Evolutionary conservation across 2,888 invertebrate genomes (phyloP), one percentile per base, ranked within the genome.

Genomic region (Caenorhabditis zanzibari): DNA sequence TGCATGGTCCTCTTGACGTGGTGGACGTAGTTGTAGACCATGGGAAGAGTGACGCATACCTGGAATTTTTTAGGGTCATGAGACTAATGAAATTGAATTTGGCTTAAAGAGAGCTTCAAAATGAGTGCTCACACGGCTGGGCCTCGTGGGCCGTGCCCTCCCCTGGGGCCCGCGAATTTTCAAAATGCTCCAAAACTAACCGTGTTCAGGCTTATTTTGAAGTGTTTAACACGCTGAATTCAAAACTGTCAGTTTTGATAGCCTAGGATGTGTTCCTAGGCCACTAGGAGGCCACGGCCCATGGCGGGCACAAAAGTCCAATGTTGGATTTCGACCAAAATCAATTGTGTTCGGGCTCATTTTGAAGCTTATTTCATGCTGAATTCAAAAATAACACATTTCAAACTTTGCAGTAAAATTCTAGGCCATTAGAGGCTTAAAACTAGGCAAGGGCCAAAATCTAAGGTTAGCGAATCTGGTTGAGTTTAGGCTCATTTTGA

Each of bases 21-120:
- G 68, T 89, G 88, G 38, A 91, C 91, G 83, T 91, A 91, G 88
- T 91, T 91, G 90, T 91, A 91, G 24, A 91, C 91, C 91, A 91
- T 91, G 9, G 91, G 91, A 41, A 91, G 86, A 16, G 91, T 90
- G 28, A 87, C 85, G 58, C 87, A 87, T 35, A 86, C 85, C 75
- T 80, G 49, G 41, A 74, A n/a, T n/a, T n/a, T n/a, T n/a, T n/a
- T n/a, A n/a, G n/a, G n/a, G n/a, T n/a, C n/a, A n/a, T n/a, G n/a
- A n/a, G n/a, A n/a, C n/a, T n/a, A n/a, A n/a, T n/a, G n/a, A n/a
- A 24, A 28, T 10, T 22, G 28, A 28, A 28, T 16, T 58, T 58
- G 4, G 1, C n/a, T 2, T 16, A 4, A 28, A 28, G n/a, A 58
- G 5, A 16, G 44, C 44, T 44, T 44, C 44, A 12, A 44, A 47